A percentile compares a stretch with the other conserved stretches of the same genome.
These are phyloP conservation scores for Rhamnusium bicolor DNA, from an alignment of 2,888 invertebrate genomes.

Conservation along the genomic window DNA sequence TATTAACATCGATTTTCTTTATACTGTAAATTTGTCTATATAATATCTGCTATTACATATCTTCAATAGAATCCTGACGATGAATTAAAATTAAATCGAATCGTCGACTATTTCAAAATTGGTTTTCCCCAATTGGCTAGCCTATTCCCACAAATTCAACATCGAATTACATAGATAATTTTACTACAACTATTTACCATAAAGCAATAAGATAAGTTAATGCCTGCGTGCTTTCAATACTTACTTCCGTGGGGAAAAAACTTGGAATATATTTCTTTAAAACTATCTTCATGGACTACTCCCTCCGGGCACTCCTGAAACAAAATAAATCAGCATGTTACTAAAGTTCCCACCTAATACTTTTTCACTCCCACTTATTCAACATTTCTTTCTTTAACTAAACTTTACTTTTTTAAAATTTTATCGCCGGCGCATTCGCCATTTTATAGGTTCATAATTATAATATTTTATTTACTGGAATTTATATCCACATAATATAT, in stretches of 20 bases:
- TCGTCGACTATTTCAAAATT: too few species aligned
- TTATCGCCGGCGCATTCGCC: background rate
- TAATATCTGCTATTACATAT: too few species aligned
- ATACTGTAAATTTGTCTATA: too few species aligned
- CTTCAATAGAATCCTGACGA: too few species aligned
- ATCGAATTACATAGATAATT: too few species aligned
- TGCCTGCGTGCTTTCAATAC: conserved; percentile 69
- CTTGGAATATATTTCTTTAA: conserved; percentile 98
- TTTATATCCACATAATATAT: too few species aligned
- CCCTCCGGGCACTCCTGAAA: conserved; percentile 98
- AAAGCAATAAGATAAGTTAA: background rate
- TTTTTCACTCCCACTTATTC: background rate
- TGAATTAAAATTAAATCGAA: too few species aligned
- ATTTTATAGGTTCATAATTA: background rate
- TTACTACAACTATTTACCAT: background rate
- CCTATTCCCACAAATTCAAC: too few species aligned
- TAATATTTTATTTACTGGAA: too few species aligned
- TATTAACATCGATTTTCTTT: too few species aligned
- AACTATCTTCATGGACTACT: conserved; percentile 96
- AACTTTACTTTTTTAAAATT: background rate
- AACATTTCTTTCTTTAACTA: background rate
- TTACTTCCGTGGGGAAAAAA: conserved; percentile 99
- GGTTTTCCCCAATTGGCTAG: too few species aligned
- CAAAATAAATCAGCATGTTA: conserved; percentile 53
- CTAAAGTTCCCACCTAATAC: background rate